Percentiles rank a stretch among this genome's conserved stretches.
Evolutionary conservation across 1,140 invertebrate species (phyloP).

Genomic region (Sycophila sp.): DNA sequence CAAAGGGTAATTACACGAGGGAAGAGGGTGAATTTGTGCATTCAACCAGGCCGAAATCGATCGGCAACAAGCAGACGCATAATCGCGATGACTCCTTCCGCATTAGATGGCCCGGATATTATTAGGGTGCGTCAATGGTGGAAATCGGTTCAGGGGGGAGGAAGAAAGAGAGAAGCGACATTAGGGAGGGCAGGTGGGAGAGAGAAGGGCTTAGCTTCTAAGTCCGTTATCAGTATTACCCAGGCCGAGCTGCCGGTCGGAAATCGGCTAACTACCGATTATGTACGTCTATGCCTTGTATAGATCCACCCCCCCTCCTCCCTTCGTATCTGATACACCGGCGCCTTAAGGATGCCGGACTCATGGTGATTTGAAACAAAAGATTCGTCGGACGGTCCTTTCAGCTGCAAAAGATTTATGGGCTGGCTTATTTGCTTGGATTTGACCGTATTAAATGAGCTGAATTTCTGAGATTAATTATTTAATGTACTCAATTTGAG

Average conservation of each 20-base stretch:
- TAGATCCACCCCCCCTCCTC: not conserved
- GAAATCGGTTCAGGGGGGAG: not conserved
- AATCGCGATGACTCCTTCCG: not conserved
- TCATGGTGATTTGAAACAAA: not conserved
- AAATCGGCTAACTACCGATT: conserved; percentile 41
- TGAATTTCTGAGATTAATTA: no score
- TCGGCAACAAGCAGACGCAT: not conserved
- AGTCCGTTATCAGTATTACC: conserved; percentile 40
- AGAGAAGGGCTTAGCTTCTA: conserved; percentile 36
- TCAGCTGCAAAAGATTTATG: no score
- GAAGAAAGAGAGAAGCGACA: not conserved
- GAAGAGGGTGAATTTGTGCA: no score
- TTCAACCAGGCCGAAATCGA: not conserved
- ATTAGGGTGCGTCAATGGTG: not conserved
- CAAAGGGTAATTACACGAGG: no score
- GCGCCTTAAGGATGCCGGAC: not conserved
- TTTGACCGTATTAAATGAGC: no score
- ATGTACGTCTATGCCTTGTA: conserved; percentile 6
- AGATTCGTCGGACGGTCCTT: no score
- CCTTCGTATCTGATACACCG: not conserved
- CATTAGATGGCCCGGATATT: conserved; percentile 4
- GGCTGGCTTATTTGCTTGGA: no score
- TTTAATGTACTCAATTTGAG: no score
- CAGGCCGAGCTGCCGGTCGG: conserved; percentile 9
- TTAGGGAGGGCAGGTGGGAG: not conserved